These are phyloP conservation scores for Elysia chlorotica DNA, from an alignment of 1,140 invertebrate species.

Conservation along the genomic window DNA sequence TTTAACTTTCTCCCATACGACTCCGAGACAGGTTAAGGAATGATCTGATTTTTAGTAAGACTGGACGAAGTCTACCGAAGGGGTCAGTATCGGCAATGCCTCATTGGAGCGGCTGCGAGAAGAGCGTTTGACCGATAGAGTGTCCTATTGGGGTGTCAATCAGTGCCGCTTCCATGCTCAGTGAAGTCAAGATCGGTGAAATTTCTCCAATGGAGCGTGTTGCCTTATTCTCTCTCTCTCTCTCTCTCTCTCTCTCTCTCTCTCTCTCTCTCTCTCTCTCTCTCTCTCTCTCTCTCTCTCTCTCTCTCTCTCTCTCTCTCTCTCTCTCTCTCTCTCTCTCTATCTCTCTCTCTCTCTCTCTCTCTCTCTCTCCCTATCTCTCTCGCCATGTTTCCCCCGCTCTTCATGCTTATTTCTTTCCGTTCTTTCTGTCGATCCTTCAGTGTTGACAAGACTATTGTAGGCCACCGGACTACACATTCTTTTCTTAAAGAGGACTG, in stretches of 20 bases:
- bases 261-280: slow-evolving; percentile 4
- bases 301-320: slow-evolving; percentile 12
- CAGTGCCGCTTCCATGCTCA: background rate
- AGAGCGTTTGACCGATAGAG: background rate
- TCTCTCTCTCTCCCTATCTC: background rate
- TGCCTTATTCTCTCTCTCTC: background rate
- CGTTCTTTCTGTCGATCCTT: background rate
- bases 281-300: slow-evolving; percentile 9
- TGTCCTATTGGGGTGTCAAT: background rate
- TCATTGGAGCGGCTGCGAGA: background rate
- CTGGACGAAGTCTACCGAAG: background rate
- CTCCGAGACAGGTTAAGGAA: too few species aligned
- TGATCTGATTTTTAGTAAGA: background rate
- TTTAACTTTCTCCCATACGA: too few species aligned
- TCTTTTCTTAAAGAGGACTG: too few species aligned
- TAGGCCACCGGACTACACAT: too few species aligned
- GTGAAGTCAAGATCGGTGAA: background rate
- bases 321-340: slow-evolving; percentile 10
- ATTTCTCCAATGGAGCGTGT: background rate
- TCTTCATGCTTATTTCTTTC: background rate
- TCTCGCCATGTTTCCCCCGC: background rate
- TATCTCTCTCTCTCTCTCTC: background rate
- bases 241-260: background rate
- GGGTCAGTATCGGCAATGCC: background rate
- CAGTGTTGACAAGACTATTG: too few species aligned